Percentiles rank a stretch among this genome's conserved stretches.
phyloP scores from a whole-genome alignment of 2,888 invertebrate genomes.

The Ophioninae sp. region DNA sequence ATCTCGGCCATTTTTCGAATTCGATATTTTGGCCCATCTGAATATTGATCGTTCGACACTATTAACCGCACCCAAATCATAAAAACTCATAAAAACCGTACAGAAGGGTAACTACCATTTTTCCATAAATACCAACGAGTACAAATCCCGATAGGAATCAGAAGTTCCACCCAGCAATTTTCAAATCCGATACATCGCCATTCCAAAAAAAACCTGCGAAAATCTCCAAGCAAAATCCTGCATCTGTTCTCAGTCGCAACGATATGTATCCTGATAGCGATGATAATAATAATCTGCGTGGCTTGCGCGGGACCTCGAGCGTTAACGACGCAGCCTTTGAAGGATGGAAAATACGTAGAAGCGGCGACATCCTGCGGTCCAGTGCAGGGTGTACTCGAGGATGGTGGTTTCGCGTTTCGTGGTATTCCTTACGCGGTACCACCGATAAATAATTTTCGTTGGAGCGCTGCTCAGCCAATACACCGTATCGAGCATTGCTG shows the following conservation, averaged over 20 bases:
- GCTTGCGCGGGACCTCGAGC: slow-evolving; percentile 84
- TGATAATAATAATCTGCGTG: slow-evolving; percentile 86
- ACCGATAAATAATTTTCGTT: slow-evolving; percentile 86
- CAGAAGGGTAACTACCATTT: no score
- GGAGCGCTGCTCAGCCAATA: slow-evolving; percentile 87
- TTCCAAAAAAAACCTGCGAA: not conserved
- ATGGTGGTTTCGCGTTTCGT: slow-evolving; percentile 90
- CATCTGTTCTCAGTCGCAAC: slow-evolving; percentile 82
- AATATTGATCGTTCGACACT: no score
- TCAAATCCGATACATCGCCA: not conserved
- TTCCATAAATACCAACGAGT: no score
- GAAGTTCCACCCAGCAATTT: no score
- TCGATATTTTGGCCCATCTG: no score
- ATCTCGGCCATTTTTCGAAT: no score
- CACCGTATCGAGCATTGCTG: slow-evolving; percentile 88
- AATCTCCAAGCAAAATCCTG: not conserved
- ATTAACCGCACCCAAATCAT: no score
- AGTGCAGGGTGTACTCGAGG: slow-evolving; percentile 90
- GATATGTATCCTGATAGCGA: slow-evolving; percentile 83
- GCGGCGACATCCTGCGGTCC: slow-evolving; percentile 90
- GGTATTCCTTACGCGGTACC: slow-evolving; percentile 92
- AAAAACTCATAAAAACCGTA: no score
- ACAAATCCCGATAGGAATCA: no score
- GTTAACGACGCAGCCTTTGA: slow-evolving; percentile 84
- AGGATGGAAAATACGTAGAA: slow-evolving; percentile 87